phyloP scores from a whole-genome alignment of 2,113 vertebrate genomes.

The Lasiurus borealis region DNA sequence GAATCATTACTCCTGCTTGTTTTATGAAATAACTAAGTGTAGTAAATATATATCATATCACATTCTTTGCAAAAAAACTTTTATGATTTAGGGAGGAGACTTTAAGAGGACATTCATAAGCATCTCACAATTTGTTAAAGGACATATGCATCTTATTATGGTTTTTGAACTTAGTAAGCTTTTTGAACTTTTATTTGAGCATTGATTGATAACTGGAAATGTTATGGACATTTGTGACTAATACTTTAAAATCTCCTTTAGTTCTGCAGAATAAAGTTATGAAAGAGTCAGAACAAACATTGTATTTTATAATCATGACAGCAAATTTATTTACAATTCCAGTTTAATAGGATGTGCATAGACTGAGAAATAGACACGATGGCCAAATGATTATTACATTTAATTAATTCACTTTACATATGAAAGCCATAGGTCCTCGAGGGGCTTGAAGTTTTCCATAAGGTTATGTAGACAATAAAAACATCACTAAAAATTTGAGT shows the following conservation, averaged over 20 bases:
- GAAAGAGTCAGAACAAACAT: not conserved
- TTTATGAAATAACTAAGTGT: slow-evolving; percentile 52
- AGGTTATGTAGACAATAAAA: not conserved
- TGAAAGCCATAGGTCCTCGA: not conserved
- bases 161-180: slow-evolving; percentile 35
- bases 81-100: slow-evolving; percentile 41
- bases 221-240: slow-evolving; percentile 61
- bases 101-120: slow-evolving; percentile 56
- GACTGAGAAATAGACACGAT: not conserved
- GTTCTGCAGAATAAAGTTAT: not conserved
- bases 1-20: slow-evolving; percentile 33
- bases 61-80: slow-evolving; percentile 63
- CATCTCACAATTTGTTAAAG: slow-evolving; percentile 66
- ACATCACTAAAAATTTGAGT: not conserved
- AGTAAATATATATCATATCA: slow-evolving; percentile 58
- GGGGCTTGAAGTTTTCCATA: not conserved
- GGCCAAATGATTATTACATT: too few relatives aligned
- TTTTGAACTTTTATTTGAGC: slow-evolving; percentile 47
- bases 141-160: slow-evolving; percentile 35
- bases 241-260: not conserved
- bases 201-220: slow-evolving; percentile 53
- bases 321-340: not conserved
- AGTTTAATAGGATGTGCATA: not conserved
- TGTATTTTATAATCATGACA: not conserved
- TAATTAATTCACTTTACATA: not conserved